Evolutionary conservation across 2,113 vertebrate genomes (phyloP).

Genomic region (Heterochromis multidens): DNA sequence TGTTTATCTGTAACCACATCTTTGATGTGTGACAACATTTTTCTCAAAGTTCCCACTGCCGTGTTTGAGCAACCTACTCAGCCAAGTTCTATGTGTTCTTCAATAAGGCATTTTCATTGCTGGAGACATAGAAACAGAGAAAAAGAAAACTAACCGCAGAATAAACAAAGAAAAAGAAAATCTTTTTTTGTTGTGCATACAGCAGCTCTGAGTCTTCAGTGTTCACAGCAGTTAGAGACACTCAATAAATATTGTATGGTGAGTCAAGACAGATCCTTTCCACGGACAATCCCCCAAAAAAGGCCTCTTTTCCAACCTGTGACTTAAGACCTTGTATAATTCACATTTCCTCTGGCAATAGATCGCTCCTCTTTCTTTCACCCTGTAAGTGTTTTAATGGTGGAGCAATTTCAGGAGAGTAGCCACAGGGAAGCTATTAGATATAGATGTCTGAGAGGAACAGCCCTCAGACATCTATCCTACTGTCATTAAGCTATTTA

Average conservation of each 20-base stretch:
- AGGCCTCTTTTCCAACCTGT: slow-evolving; percentile 11
- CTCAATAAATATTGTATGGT: slow-evolving; percentile 49
- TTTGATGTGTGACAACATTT: slow-evolving; percentile 12
- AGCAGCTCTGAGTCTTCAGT: not conserved
- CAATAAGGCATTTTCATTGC: not conserved
- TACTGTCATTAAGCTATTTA: slow-evolving; percentile 36
- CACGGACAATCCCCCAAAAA: slow-evolving; percentile 16
- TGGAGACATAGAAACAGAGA: not conserved
- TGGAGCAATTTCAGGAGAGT: slow-evolving; percentile 32
- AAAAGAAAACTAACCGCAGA: not conserved
- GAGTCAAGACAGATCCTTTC: slow-evolving; percentile 20
- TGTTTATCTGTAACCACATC: slow-evolving; percentile 46
- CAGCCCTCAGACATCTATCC: not conserved
- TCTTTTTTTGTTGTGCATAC: not conserved
- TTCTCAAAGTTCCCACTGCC: slow-evolving; percentile 14
- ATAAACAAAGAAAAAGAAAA: not conserved
- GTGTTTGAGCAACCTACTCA: not conserved
- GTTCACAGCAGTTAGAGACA: slow-evolving; percentile 2
- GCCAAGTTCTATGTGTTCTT: not conserved
- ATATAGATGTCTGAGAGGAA: slow-evolving; percentile 42
- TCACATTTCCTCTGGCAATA: slow-evolving; percentile 58
- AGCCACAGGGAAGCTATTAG: slow-evolving; percentile 56
- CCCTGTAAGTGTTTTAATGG: slow-evolving; percentile 58
- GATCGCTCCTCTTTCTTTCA: slow-evolving; percentile 18
- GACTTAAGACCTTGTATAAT: slow-evolving; percentile 50